Percentiles rank a stretch among this genome's conserved stretches.
phyloP scores from a whole-genome alignment of 2,113 vertebrate genomes.

The Ia io region DNA sequence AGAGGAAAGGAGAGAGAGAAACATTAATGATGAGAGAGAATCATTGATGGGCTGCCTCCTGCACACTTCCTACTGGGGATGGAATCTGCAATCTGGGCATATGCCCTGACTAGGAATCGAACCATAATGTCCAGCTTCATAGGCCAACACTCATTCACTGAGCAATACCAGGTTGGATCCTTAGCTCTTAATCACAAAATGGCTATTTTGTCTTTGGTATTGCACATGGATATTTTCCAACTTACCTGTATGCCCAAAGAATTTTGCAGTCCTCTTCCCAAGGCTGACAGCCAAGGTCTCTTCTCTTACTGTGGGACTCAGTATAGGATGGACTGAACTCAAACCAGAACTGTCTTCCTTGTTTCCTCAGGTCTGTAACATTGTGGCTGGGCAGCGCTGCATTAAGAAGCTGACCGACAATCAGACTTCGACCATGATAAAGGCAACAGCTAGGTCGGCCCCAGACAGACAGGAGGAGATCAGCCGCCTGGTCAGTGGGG shows the following conservation, averaged over 20 bases:
- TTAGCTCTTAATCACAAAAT: slow-evolving; percentile 18
- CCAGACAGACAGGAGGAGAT: slow-evolving; percentile 90
- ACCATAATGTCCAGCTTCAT: too few relatives aligned
- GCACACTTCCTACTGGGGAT: too few relatives aligned
- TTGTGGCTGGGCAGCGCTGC: slow-evolving; percentile 88
- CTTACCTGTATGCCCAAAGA: not conserved
- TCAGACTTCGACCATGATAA: slow-evolving; percentile 89
- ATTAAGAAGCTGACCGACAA: slow-evolving; percentile 91
- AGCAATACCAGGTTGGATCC: not conserved
- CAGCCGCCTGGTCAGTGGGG: slow-evolving; percentile 84
- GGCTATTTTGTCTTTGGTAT: not conserved
- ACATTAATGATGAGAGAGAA: too few relatives aligned
- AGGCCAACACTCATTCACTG: too few relatives aligned
- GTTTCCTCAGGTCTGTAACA: slow-evolving; percentile 86
- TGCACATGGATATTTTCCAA: not conserved
- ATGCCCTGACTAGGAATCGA: too few relatives aligned
- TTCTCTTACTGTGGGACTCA: not conserved
- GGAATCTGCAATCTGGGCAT: too few relatives aligned
- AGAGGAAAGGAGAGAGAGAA: too few relatives aligned
- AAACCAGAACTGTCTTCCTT: not conserved
- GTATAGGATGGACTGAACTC: not conserved
- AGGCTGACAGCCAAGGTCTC: not conserved
- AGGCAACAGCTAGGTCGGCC: slow-evolving; percentile 89
- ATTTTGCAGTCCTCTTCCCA: not conserved
- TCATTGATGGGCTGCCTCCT: too few relatives aligned